Evolutionary conservation across 2,113 vertebrate genomes (phyloP).

Genomic region (Theristicus caerulescens): DNA sequence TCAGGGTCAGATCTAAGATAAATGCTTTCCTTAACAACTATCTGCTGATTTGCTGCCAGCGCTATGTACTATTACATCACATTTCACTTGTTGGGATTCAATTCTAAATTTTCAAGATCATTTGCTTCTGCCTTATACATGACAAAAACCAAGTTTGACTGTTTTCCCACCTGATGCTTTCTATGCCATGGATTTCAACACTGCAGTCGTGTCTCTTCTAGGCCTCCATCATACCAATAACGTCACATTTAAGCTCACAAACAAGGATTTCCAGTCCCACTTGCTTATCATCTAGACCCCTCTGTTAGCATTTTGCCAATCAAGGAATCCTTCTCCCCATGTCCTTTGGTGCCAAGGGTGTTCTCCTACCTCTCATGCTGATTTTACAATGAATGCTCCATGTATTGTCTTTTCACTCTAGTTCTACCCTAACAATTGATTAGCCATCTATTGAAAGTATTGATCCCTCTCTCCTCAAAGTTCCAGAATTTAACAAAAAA

Average conservation of each 20-base stretch:
- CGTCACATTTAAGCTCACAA: neutral
- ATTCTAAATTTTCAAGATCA: neutral
- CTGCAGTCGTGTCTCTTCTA: neutral
- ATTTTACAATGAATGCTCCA: neutral
- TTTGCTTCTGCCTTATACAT: neutral
- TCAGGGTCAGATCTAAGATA: neutral
- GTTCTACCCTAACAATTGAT: neutral
- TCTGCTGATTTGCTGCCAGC: neutral
- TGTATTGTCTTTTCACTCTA: neutral
- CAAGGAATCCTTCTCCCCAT: neutral
- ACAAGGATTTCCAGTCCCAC: neutral
- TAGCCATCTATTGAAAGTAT: neutral
- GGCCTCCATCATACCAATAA: neutral
- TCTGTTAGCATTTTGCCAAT: neutral
- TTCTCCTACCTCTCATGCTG: neutral
- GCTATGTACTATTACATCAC: neutral
- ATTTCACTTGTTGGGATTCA: neutral
- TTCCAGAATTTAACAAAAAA: neutral
- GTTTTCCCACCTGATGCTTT: neutral
- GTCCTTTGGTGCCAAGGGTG: neutral
- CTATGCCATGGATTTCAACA: neutral
- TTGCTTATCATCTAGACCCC: neutral
- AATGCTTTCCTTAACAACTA: neutral
- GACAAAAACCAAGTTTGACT: neutral
- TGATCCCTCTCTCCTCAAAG: neutral